Percentiles rank a stretch among this genome's conserved stretches.
These are phyloP conservation scores for Oncopeltus fasciatus DNA, from an alignment of 1,140 invertebrate species.

Conservation along the genomic window DNA sequence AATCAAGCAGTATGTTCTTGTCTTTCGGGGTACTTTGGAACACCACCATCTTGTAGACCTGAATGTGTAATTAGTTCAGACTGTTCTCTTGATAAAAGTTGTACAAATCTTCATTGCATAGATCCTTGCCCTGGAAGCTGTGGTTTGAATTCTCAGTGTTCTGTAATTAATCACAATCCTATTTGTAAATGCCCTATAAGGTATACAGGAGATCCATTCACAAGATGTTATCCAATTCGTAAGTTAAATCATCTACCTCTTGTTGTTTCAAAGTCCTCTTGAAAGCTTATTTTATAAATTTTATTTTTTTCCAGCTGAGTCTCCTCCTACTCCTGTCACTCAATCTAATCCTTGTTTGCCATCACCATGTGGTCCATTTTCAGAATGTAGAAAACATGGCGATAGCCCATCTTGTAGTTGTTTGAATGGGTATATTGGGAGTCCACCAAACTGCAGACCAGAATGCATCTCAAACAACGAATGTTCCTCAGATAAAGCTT, in stretches of 20 bases:
- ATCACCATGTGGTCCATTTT: slow-evolving; percentile 52
- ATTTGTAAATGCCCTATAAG: slow-evolving; percentile 44
- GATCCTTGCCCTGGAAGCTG: slow-evolving; percentile 62
- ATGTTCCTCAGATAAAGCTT: slow-evolving; percentile 43
- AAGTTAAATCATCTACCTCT: slow-evolving; percentile 25
- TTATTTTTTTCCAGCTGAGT: slow-evolving; percentile 12
- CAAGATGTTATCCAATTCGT: slow-evolving; percentile 33
- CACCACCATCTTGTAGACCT: slow-evolving; percentile 39
- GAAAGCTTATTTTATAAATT: slow-evolving; percentile 25
- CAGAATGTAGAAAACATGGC: slow-evolving; percentile 44
- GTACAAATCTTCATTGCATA: slow-evolving; percentile 46
- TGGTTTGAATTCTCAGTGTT: slow-evolving; percentile 52
- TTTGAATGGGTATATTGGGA: slow-evolving; percentile 43
- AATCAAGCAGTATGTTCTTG: slow-evolving; percentile 42
- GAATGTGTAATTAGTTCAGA: slow-evolving; percentile 41
- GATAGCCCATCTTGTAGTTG: slow-evolving; percentile 46
- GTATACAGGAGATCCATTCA: slow-evolving; percentile 49
- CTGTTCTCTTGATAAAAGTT: slow-evolving; percentile 37
- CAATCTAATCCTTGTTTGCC: slow-evolving; percentile 43
- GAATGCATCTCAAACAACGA: slow-evolving; percentile 51
- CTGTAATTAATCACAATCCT: slow-evolving; percentile 46
- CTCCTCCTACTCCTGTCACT: slow-evolving; percentile 25
- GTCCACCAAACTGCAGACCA: slow-evolving; percentile 51
- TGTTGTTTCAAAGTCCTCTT: not conserved
- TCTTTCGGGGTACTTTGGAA: slow-evolving; percentile 36